A percentile compares a stretch with the other conserved stretches of the same genome.
phyloP scores from a whole-genome alignment of 2,113 vertebrate genomes.

The Oryctolagus cuniculus region DNA sequence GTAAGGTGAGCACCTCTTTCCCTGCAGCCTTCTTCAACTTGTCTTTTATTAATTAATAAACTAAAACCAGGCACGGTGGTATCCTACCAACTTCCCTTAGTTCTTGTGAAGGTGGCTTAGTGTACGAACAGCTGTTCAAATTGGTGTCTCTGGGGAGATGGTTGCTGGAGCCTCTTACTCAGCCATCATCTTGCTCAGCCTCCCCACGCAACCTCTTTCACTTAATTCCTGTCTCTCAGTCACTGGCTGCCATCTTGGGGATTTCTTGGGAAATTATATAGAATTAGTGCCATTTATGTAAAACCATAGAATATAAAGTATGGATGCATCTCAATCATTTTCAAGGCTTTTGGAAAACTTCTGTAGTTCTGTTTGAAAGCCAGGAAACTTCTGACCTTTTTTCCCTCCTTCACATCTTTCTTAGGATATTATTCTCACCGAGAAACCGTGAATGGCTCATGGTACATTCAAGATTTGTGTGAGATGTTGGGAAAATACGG shows the following conservation, averaged over 20 bases:
- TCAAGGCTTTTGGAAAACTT: not conserved
- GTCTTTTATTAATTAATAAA: too few relatives aligned
- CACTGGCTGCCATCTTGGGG: not conserved
- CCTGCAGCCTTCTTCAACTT: too few relatives aligned
- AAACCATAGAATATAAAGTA: not conserved
- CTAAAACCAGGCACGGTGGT: too few relatives aligned
- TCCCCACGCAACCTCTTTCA: not conserved
- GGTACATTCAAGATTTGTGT: conserved; percentile 95
- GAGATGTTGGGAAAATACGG: conserved; percentile 87
- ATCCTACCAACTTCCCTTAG: too few relatives aligned
- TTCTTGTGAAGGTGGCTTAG: too few relatives aligned
- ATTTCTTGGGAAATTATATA: conserved; percentile 12
- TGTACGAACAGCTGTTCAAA: too few relatives aligned
- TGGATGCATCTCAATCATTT: not conserved
- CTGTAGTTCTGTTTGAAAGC: not conserved
- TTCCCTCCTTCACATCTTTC: conserved; percentile 1
- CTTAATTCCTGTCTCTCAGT: not conserved
- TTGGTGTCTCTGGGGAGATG: too few relatives aligned
- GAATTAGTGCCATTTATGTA: not conserved
- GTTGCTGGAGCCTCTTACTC: too few relatives aligned
- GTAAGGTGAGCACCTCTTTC: too few relatives aligned
- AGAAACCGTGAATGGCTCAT: conserved; percentile 94
- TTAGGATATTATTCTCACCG: conserved; percentile 96
- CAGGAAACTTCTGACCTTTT: not conserved
- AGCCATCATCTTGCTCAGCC: too few relatives aligned